These are phyloP conservation scores for Bucorvus abyssinicus DNA, from an alignment of 2,797 vertebrate genomes.

Conservation along the genomic window DNA sequence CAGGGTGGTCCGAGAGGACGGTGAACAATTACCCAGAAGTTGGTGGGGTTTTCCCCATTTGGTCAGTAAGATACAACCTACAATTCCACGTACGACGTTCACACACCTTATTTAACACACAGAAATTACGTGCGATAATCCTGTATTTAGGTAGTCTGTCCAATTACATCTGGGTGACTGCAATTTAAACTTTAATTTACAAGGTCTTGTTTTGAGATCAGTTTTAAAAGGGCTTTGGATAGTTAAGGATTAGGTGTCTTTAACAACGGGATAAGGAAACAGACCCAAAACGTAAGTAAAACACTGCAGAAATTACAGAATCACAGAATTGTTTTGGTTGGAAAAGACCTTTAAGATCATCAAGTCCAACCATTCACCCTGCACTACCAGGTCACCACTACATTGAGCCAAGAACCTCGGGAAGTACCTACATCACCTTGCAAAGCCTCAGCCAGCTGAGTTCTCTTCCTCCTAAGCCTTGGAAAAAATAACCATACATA, in stretches of 20 bases:
- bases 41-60: neutral
- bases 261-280: neutral
- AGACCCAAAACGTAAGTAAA: neutral
- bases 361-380: no score
- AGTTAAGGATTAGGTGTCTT: neutral
- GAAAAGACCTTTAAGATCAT: no score
- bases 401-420: neutral
- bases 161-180: neutral
- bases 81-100: neutral
- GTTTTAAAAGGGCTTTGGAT: neutral
- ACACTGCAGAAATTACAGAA: neutral
- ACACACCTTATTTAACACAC: neutral
- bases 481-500: neutral
- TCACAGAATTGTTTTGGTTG: no score
- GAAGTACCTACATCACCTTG: neutral
- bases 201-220: neutral
- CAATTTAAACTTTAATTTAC: conserved; percentile 20
- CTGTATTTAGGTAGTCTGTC: neutral
- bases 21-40: neutral
- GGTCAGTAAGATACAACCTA: neutral
- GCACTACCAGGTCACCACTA: no score
- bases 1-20: neutral
- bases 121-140: neutral
- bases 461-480: neutral
- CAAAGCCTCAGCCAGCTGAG: neutral